Conservation (phyloP, 2,113 vertebrate species). For the Lonchura striata region DNA sequence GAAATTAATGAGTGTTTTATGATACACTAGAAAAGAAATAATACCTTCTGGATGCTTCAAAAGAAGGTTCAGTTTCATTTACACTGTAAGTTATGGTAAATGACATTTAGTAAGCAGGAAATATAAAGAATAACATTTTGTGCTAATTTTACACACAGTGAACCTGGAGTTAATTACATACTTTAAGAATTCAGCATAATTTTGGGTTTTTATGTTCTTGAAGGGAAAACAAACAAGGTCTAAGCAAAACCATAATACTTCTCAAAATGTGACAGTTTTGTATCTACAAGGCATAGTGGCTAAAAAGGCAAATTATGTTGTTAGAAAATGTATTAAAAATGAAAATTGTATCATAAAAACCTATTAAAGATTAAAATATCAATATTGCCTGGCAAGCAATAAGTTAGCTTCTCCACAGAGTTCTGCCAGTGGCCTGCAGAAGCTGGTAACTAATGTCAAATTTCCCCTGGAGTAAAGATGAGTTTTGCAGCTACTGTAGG, state of each 20-base stretch:
- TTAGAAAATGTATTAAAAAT: background rate
- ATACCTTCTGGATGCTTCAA: conserved; percentile 84
- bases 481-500: background rate
- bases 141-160: conserved; percentile 1
- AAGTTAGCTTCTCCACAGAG: background rate
- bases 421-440: background rate
- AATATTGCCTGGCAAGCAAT: background rate
- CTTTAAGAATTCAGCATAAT: background rate
- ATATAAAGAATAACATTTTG: background rate
- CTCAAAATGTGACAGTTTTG: background rate
- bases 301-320: background rate
- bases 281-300: background rate
- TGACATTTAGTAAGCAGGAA: conserved; percentile 70
- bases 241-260: background rate
- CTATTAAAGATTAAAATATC: background rate
- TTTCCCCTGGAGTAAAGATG: background rate
- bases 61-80: conserved; percentile 79
- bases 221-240: background rate
- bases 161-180: background rate
- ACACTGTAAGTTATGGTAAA: conserved; percentile 82
- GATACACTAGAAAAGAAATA: conserved; percentile 61
- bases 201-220: background rate
- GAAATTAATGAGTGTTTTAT: conserved; percentile 53
- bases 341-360: background rate
- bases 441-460: background rate